Conservation (phyloP, 2,888 invertebrate genomes). For the Drosophila algonquin region DNA sequence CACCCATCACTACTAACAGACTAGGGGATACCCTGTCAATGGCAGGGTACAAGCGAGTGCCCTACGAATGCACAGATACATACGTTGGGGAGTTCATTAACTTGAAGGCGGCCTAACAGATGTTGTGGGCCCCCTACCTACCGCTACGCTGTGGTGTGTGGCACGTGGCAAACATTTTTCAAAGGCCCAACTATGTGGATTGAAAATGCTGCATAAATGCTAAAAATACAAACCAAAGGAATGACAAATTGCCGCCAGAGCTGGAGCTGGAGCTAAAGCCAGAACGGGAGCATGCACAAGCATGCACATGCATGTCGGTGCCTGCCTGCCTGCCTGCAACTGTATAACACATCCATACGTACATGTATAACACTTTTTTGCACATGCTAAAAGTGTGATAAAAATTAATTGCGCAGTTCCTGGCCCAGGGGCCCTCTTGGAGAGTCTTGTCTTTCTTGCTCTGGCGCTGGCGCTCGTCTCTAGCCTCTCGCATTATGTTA, state of each 20-base stretch:
- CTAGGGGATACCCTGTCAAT: too few species aligned
- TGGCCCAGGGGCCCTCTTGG: neutral
- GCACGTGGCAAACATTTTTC: conserved; percentile 71
- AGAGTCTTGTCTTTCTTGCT: conserved; percentile 10
- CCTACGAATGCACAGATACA: conserved; percentile 1
- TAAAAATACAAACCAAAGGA: conserved; percentile 61
- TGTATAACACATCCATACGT: conserved; percentile 18
- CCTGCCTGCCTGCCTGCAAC: conserved; percentile 9
- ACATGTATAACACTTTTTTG: conserved; percentile 45
- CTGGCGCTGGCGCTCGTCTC: conserved; percentile 9
- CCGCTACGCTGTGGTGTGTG: conserved; percentile 2
- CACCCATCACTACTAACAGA: too few species aligned
- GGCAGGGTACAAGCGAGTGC: neutral
- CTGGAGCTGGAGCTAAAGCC: conserved; percentile 28
- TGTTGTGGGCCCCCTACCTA: conserved; percentile 8
- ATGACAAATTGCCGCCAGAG: conserved; percentile 69
- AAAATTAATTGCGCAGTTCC: conserved; percentile 82
- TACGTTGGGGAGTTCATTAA: conserved; percentile 63
- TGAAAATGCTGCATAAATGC: conserved; percentile 22
- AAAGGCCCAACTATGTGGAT: conserved; percentile 56
- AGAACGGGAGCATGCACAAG: conserved; percentile 18
- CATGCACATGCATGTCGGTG: conserved; percentile 43
- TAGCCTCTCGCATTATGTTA: conserved; percentile 59
- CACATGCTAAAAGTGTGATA: conserved; percentile 81
- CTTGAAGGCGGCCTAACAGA: conserved; percentile 32